These are phyloP conservation scores for Protomyctophum bolini DNA, from an alignment of 2,113 vertebrate genomes.

Conservation along the genomic window DNA sequence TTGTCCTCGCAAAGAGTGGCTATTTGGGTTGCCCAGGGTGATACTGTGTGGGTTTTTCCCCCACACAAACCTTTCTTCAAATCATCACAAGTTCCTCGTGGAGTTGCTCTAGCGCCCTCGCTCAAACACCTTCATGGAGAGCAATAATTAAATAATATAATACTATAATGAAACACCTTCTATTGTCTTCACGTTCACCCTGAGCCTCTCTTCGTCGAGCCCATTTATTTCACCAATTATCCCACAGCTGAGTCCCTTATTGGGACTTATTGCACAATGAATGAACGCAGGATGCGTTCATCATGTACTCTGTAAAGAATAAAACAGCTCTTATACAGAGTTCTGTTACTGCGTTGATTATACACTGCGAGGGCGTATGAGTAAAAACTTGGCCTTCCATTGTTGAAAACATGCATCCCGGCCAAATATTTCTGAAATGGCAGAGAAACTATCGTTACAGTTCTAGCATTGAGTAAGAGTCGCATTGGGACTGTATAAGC, in stretches of 20 bases:
- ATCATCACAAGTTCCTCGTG: conserved; percentile 5
- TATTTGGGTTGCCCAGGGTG: neutral
- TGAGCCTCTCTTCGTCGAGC: conserved; percentile 21
- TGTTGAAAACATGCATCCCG: conserved; percentile 40
- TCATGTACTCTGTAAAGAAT: neutral
- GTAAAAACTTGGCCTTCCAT: conserved; percentile 48
- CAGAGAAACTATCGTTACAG: conserved; percentile 38
- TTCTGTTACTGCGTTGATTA: conserved; percentile 35
- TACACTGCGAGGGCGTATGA: conserved; percentile 29
- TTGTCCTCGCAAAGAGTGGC: neutral
- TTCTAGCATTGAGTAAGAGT: conserved; percentile 35
- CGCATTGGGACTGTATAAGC: conserved; percentile 36
- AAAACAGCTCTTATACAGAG: conserved; percentile 14
- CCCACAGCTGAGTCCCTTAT: neutral
- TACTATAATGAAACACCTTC: conserved; percentile 60
- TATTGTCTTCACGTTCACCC: conserved; percentile 42
- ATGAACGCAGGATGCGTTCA: neutral
- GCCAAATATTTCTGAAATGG: neutral
- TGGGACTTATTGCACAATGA: conserved; percentile 28
- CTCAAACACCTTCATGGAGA: neutral
- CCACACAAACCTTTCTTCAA: neutral
- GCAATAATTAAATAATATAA: conserved; percentile 33
- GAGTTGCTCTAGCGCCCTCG: conserved; percentile 6
- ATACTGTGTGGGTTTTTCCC: neutral
- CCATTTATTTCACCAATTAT: conserved; percentile 33